A percentile compares a stretch with the other conserved stretches of the same genome.
Conservation (phyloP, 1,140 invertebrate genomes). For the Anadara kagoshimensis region DNA sequence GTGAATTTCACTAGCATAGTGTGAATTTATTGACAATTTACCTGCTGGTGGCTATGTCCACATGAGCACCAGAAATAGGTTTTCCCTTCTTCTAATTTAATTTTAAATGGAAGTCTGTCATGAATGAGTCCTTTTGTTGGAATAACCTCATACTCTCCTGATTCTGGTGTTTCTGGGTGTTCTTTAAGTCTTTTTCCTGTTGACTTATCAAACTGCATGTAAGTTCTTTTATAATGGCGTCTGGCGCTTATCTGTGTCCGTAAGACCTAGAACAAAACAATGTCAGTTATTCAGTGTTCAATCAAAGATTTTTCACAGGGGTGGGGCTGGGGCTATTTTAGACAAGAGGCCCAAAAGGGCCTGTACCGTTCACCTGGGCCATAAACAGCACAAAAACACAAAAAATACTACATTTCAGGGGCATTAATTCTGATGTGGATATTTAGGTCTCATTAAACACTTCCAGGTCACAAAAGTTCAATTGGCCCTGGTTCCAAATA, state of each 20-base stretch:
- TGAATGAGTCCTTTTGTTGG: slow-evolving; percentile 63
- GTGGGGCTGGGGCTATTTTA: too few species aligned
- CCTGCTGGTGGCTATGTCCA: slow-evolving; percentile 90
- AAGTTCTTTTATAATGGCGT: not conserved
- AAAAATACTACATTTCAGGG: too few species aligned
- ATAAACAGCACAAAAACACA: too few species aligned
- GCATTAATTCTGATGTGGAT: too few species aligned
- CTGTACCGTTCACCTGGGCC: too few species aligned
- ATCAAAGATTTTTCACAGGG: too few species aligned
- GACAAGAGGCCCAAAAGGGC: too few species aligned
- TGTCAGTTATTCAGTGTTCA: too few species aligned
- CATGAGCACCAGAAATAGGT: slow-evolving; percentile 95
- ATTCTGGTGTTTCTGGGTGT: slow-evolving; percentile 61
- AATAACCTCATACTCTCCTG: slow-evolving; percentile 50
- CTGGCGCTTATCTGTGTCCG: not conserved
- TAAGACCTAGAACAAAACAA: not conserved
- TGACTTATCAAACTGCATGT: not conserved
- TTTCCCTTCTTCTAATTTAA: slow-evolving; percentile 84
- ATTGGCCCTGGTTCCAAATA: too few species aligned
- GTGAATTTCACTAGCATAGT: not conserved
- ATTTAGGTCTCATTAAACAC: too few species aligned
- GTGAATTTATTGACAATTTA: slow-evolving; percentile 43
- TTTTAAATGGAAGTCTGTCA: slow-evolving; percentile 92
- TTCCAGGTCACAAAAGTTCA: too few species aligned
- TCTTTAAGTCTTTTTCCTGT: not conserved